phyloP scores from a whole-genome alignment of 2,888 invertebrate genomes.

The Cerceris ruficornis region DNA sequence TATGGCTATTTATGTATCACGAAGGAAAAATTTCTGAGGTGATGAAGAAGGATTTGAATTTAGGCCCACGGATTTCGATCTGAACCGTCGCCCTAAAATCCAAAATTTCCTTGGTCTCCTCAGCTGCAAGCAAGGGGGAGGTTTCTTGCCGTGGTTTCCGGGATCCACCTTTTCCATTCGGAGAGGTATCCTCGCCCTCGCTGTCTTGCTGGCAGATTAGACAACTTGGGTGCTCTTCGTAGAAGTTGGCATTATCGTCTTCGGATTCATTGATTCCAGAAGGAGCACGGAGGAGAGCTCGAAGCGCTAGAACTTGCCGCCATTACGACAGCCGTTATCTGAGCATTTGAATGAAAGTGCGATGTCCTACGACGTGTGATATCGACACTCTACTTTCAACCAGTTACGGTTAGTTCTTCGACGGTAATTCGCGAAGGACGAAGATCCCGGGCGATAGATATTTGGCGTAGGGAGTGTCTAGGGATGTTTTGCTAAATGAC shows the following conservation, averaged over 20 bases:
- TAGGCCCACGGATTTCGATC: too few relatives aligned
- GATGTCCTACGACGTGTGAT: constrained; percentile 74
- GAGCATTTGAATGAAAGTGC: constrained; percentile 76
- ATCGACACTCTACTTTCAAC: constrained; percentile 66
- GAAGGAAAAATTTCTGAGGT: too few relatives aligned
- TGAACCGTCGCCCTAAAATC: neutral
- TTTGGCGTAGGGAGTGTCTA: neutral
- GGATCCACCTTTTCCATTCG: constrained; percentile 10
- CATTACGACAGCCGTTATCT: constrained; percentile 74
- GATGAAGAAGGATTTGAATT: too few relatives aligned
- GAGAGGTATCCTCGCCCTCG: constrained; percentile 32
- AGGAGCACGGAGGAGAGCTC: constrained; percentile 47
- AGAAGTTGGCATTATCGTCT: constrained; percentile 77
- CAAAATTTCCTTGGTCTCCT: neutral
- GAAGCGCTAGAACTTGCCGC: constrained; percentile 69
- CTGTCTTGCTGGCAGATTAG: constrained; percentile 63
- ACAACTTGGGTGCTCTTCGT: constrained; percentile 61
- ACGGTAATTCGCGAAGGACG: constrained; percentile 22
- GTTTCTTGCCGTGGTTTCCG: constrained; percentile 14
- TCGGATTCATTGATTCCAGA: constrained; percentile 77
- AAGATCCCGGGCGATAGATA: constrained; percentile 3
- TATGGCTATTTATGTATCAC: too few relatives aligned
- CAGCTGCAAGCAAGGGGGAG: neutral
- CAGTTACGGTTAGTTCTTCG: constrained; percentile 36
- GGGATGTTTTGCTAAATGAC: too few relatives aligned